Evolutionary conservation across 2,113 vertebrate species (phyloP), one percentile per base, ranked within the genome.

Genomic region (Microtus pennsylvanicus): DNA sequence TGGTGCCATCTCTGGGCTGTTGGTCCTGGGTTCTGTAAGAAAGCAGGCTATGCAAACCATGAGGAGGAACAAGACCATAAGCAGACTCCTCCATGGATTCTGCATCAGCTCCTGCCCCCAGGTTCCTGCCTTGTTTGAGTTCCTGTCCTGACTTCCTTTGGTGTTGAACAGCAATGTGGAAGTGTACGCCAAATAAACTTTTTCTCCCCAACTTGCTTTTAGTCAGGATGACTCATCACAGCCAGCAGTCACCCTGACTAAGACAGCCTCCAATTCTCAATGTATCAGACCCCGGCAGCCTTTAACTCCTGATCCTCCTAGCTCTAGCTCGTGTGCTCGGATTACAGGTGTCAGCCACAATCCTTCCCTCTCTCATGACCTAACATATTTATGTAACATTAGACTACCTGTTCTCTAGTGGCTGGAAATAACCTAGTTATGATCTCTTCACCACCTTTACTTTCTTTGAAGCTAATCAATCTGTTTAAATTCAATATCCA

Each of bases 381-480:
- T 70, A 92, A 61, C 52, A 45, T 58, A 45, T 75, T 72, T 77
- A 93, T 72, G n/a, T 4, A 86, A 55, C 28, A 87, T 16, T 55
- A 74, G 19, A 38, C 67, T 50, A 35, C 35, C 42, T 91, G n/a
- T 89, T 45, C 42, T 86, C 8, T 77, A 93, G 35, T 63, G 35
- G 30, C 21, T 65, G 26, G 16, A 81, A 65, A 82, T 69, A 89
- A 94, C 74, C 63, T 45, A 69, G 8, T 72, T 91, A 61, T 96
- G 52, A 91, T 82, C 35, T 96, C 74, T 94, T 95, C 47, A 50
- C 61, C 9, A 52, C 30, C 8, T 77, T 89, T 92, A 61, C 83
- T 89, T 52, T 93, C 33, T 94, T 69, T 91, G 38, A 86, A 55
- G 55, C 21, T 88, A 91, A 86, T 89, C 55, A 93, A 93, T 12